Percentiles rank a stretch among this genome's conserved stretches.
phyloP scores from a whole-genome alignment of 2,113 vertebrate genomes.

The Raja brachyura region DNA sequence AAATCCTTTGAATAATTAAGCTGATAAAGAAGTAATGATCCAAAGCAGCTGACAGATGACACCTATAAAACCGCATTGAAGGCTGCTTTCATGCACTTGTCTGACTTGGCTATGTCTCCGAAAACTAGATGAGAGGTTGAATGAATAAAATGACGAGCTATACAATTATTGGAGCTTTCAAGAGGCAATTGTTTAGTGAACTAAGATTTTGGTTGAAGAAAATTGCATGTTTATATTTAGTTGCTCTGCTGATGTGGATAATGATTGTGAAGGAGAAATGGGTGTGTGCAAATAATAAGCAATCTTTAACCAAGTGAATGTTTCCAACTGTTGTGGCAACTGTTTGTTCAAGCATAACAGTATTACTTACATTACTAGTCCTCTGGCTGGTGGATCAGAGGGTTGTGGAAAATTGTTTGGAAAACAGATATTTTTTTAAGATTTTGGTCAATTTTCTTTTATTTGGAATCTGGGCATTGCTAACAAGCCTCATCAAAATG shows the following conservation, averaged over 20 bases:
- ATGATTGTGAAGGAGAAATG: neutral
- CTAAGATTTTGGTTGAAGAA: neutral
- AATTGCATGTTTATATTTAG: neutral
- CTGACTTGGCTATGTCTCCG: neutral
- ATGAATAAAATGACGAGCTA: neutral
- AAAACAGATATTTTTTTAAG: too few relatives aligned
- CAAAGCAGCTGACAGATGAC: neutral
- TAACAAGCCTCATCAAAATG: too few relatives aligned
- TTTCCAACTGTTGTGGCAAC: too few relatives aligned
- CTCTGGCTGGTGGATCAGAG: too few relatives aligned
- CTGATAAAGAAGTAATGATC: neutral
- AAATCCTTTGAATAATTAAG: slow-evolving; percentile 12
- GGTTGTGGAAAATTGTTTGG: too few relatives aligned
- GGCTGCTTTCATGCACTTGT: neutral
- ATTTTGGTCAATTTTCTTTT: too few relatives aligned
- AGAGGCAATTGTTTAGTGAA: neutral
- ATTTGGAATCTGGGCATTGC: too few relatives aligned
- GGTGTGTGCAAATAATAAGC: neutral
- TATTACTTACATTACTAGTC: too few relatives aligned
- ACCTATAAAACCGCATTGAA: neutral
- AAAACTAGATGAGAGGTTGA: neutral
- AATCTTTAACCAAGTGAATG: too few relatives aligned
- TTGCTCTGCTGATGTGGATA: neutral
- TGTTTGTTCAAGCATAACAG: too few relatives aligned
- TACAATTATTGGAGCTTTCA: neutral